A percentile compares a stretch with the other conserved stretches of the same genome.
Evolutionary conservation across 2,888 invertebrate species (phyloP).

Genomic region (Drosophila koepferae): DNA sequence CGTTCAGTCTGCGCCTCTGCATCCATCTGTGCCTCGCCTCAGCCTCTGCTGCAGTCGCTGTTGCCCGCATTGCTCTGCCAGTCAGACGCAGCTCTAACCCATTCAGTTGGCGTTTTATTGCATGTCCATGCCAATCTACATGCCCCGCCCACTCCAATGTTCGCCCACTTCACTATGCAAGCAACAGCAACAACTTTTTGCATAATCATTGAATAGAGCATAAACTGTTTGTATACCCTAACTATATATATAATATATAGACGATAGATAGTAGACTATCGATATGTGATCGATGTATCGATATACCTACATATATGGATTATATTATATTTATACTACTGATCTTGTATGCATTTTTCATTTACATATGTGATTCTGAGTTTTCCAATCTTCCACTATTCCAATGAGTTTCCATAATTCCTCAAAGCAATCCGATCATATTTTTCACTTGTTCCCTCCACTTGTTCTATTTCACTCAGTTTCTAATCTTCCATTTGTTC

Average conservation of each 20-base stretch:
- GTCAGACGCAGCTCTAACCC: conserved; percentile 24
- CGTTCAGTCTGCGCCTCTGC: neutral
- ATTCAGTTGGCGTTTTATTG: conserved; percentile 62
- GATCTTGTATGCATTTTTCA: no score
- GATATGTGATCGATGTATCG: neutral
- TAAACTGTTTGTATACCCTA: neutral
- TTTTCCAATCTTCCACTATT: no score
- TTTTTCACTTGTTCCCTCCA: no score
- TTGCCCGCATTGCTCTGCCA: conserved; percentile 56
- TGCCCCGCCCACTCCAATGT: conserved; percentile 4
- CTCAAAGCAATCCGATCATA: no score
- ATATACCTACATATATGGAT: neutral
- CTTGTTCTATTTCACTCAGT: no score
- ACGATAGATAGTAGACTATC: neutral
- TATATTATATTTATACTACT: no score
- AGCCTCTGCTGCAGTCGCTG: neutral
- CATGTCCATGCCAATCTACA: conserved; percentile 52
- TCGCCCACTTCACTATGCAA: conserved; percentile 10
- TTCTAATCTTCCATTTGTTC: no score
- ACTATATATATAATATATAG: neutral
- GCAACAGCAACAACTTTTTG: conserved; percentile 18
- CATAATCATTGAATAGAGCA: neutral
- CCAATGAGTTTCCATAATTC: no score
- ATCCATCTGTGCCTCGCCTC: neutral
- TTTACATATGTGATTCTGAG: no score